Base-by-base conservation (phyloP, 1,140 invertebrate genomes). In the Achroia grisella region DNA sequence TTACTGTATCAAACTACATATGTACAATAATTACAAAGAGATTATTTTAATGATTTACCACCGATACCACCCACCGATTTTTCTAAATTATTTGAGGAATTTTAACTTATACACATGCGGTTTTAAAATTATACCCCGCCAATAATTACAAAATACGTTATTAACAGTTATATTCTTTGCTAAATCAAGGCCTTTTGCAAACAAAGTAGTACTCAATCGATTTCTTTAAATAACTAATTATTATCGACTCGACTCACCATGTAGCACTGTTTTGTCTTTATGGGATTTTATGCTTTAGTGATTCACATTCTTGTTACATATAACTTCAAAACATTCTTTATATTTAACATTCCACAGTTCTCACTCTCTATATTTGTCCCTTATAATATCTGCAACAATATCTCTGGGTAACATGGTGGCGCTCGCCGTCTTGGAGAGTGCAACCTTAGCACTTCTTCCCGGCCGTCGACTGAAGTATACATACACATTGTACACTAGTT, bases 401-500 rank as follows among this genome's bases (percentile, higher is more conserved):
- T 82, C 81, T 42, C 62, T 63, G 10, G 78, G 76, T 15, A 82
- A 55, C 77, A 85, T 82, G 0, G 81, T 85, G 9, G 81, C 81
- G 30, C 71, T 62, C 1, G 81, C 77, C 1, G 81, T 85, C 51
- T 82, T 85, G n/a, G 75, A 53, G 4, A 85, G 53, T 4, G 70
- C 67, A 2, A 69, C 61, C 44, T 79, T 82, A n/a, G 81, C 63
- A 39, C 66, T 81, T 14, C 81, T 54, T 8, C 80, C 76, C 1
- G 78, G 80, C 29, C 71, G 53, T 27, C 81, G 60, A 43, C 71
- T 71, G 61, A 85, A 82, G 62, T 85, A 85, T 23, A 85, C 65
- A 49, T 81, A 85, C 2, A 82, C 78, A 42, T 82, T 85, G 68
- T 79, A 85, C 2, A 85, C 76, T 11, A 85, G 60, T 39, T 85